Conservation (phyloP, 2,888 invertebrate genomes). For the Chrysolina haemoptera region DNA sequence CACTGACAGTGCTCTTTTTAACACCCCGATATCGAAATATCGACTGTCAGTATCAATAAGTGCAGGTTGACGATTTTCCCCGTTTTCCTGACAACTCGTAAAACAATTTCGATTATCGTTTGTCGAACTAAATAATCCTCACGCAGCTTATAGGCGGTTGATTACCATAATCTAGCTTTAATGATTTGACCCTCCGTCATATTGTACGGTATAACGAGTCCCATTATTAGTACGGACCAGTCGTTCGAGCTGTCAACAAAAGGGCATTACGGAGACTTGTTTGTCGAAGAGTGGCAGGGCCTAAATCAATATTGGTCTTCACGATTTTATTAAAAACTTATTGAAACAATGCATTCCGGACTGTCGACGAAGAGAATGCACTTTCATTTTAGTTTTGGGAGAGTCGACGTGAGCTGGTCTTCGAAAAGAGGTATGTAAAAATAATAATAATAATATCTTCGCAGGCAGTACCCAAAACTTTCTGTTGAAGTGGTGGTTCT, state of each 20-base stretch:
- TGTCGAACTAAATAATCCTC: slow-evolving; percentile 14
- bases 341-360: slow-evolving; percentile 29
- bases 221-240: slow-evolving; percentile 27
- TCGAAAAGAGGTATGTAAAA: no score
- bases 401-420: no score
- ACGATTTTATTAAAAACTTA: slow-evolving; percentile 36
- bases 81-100: not conserved
- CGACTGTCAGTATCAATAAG: no score
- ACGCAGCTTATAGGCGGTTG: slow-evolving; percentile 34
- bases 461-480: no score
- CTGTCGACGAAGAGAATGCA: not conserved
- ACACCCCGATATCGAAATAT: no score
- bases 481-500: no score
- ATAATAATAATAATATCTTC: no score
- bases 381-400: not conserved
- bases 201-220: slow-evolving; percentile 40
- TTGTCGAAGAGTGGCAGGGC: slow-evolving; percentile 27
- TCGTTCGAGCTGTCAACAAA: slow-evolving; percentile 21
- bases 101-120: slow-evolving; percentile 9
- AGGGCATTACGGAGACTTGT: slow-evolving; percentile 27
- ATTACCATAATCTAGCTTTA: slow-evolving; percentile 45
- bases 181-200: slow-evolving; percentile 39
- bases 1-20: no score
- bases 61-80: no score
- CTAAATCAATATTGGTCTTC: slow-evolving; percentile 40